Evolutionary conservation across 2,888 invertebrate genomes (phyloP).

Genomic region (Pocota personata): DNA sequence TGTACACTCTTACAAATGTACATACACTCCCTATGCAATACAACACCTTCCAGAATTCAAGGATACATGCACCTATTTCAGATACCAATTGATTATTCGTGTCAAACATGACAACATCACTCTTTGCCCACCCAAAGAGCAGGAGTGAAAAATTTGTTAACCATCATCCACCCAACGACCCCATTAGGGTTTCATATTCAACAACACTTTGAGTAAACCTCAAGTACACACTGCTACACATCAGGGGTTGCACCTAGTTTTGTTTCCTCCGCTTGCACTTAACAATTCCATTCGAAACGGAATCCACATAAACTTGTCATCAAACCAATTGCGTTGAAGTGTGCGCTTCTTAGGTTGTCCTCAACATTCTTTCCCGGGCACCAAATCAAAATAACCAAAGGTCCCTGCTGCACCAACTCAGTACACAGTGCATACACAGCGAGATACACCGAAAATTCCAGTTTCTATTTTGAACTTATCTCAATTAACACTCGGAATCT

Average conservation of each 20-base stretch:
- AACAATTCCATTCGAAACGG: conserved; percentile 25
- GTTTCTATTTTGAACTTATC: conserved; percentile 75
- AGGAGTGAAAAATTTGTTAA: conserved; percentile 63
- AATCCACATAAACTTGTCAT: conserved; percentile 72
- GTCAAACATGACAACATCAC: conserved; percentile 64
- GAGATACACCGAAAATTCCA: conserved; percentile 51
- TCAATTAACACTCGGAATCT: conserved; percentile 76
- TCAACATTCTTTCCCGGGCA: conserved; percentile 32
- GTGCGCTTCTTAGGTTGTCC: conserved; percentile 31
- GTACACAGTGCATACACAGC: background rate
- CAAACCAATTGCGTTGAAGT: conserved; percentile 65
- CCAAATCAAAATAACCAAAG: conserved; percentile 42
- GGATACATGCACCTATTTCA: background rate
- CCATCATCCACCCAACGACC: conserved; percentile 50
- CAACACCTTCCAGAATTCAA: conserved; percentile 3
- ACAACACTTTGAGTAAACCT: conserved; percentile 1
- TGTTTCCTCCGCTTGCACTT: conserved; percentile 27
- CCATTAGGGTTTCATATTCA: conserved; percentile 55
- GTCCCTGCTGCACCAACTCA: too few species aligned
- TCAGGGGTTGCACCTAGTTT: conserved; percentile 36
- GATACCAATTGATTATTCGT: conserved; percentile 55
- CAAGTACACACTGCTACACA: conserved; percentile 9
- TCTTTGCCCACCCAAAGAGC: conserved; percentile 61
- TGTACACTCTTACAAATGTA: too few species aligned
- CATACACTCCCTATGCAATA: background rate